Conservation (phyloP, 2,888 invertebrate genomes). For the Nomada goodeniana region DNA sequence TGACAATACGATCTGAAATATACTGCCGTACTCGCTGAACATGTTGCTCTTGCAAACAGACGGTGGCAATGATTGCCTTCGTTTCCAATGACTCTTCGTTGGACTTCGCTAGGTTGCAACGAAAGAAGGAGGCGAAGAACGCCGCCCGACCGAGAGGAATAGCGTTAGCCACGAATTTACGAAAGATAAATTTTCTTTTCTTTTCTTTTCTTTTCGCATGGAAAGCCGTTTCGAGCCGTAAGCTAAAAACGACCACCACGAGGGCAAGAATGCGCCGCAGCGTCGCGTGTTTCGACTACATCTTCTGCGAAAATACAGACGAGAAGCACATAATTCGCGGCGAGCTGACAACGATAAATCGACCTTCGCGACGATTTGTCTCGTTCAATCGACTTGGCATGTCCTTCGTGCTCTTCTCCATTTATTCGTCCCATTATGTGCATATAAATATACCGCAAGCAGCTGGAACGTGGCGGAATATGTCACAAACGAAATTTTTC, state of each 20-base stretch:
- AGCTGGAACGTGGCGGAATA: background rate
- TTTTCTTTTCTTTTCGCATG: background rate
- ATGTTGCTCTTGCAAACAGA: conserved; percentile 85
- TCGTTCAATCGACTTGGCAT: conserved; percentile 11
- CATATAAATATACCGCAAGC: background rate
- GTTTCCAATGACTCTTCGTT: too few relatives aligned
- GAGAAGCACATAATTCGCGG: conserved; percentile 13
- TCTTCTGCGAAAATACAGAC: conserved; percentile 65
- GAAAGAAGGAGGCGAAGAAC: too few relatives aligned
- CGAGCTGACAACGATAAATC: conserved; percentile 13
- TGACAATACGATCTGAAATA: conserved; percentile 87
- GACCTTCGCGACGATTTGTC: conserved; percentile 3
- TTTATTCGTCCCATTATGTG: conserved; percentile 34
- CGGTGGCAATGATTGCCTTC: too few relatives aligned
- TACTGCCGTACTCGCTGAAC: conserved; percentile 88
- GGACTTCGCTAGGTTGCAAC: too few relatives aligned
- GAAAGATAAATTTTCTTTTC: background rate
- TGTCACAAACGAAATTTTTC: background rate
- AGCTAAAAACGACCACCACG: conserved; percentile 23
- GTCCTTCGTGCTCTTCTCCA: conserved; percentile 29
- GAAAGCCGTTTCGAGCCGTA: background rate
- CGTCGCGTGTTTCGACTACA: conserved; percentile 78
- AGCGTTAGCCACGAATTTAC: too few relatives aligned
- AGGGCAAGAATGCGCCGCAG: conserved; percentile 39
- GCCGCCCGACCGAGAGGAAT: too few relatives aligned